Base-by-base conservation (phyloP, 2,113 vertebrate genomes). In the Macrotis lagotis region DNA sequence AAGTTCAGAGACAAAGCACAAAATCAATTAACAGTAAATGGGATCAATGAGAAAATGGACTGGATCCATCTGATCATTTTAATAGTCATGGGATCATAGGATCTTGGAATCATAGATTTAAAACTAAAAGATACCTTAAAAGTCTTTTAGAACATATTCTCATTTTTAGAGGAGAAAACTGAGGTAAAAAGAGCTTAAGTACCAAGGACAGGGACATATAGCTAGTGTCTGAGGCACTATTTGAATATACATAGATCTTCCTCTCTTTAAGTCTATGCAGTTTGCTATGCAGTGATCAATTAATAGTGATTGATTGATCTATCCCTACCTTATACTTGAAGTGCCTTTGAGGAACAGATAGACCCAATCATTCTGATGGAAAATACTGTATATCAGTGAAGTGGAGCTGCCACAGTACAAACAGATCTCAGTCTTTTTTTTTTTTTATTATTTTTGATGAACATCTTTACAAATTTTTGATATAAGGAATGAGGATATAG, bases 151-250 rank as follows among this genome's bases (percentile, higher is more conserved):
- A 26, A 53, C 52, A 53, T 8, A 26, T 25, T 16, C 19, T 16
- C 7, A 44, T 92, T 96, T 92, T 95, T 12, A 94, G 51, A 93
- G 88, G 37, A 28, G 25, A 9, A 94, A 90, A 50, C 8, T 89
- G 48, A 96, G 24, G 11, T 19, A 95, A 11, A 94, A 0, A n/a
- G 11, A 28, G 10, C 3, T 74, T 48, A 91, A 49, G 1, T 37
- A 44, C 25, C 31, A 53, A 91, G 19, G 92, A 31, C 51, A 49
- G 88, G 31, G 22, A 66, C 31, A 92, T 48, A 92, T 3, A 47
- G 0, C 22, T 49, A 66, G 47, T n/a, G 37, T 53, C 52, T 88
- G 37, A 66, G 14, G 14, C 51, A 47, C 4, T 26, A 37, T 50
- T 88, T 94, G 59, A 92, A 93, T 0, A 28, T 52, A 93, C 0